A percentile compares a stretch with the other conserved stretches of the same genome.
phyloP scores from a whole-genome alignment of 2,113 vertebrate genomes.

The Cochlearius cochlearius region DNA sequence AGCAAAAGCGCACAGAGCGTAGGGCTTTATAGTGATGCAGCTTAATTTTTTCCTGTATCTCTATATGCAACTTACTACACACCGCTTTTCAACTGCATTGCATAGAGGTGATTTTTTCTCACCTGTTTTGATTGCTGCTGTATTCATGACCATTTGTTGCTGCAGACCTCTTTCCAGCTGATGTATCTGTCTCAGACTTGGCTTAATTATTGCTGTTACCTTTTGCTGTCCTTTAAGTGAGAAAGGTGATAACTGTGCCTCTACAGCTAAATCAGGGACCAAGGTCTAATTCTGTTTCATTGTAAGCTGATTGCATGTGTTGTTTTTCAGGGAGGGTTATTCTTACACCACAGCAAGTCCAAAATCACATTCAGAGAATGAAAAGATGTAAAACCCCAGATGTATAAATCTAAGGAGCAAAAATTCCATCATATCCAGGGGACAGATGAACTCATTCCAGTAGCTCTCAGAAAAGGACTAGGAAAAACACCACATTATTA shows the following conservation, averaged over 20 bases:
- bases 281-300: neutral
- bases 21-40: neutral
- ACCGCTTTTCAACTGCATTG: neutral
- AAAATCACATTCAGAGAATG: neutral
- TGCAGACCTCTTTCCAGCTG: neutral
- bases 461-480: constrained; percentile 10
- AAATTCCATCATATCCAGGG: constrained; percentile 32
- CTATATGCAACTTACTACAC: neutral
- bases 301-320: neutral
- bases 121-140: neutral
- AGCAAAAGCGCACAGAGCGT: neutral
- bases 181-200: neutral
- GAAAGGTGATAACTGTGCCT: neutral
- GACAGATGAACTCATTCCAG: constrained; percentile 37
- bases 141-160: neutral
- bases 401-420: constrained; percentile 44
- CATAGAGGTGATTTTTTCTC: neutral
- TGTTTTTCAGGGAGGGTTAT: neutral
- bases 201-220: neutral
- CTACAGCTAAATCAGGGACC: neutral
- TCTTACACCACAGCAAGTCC: neutral
- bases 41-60: neutral
- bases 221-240: neutral
- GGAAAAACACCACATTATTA: constrained; percentile 46
- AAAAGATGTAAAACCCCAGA: neutral